Conservation (phyloP, 2,797 vertebrate genomes). For the Gymnodraco acuticeps region DNA sequence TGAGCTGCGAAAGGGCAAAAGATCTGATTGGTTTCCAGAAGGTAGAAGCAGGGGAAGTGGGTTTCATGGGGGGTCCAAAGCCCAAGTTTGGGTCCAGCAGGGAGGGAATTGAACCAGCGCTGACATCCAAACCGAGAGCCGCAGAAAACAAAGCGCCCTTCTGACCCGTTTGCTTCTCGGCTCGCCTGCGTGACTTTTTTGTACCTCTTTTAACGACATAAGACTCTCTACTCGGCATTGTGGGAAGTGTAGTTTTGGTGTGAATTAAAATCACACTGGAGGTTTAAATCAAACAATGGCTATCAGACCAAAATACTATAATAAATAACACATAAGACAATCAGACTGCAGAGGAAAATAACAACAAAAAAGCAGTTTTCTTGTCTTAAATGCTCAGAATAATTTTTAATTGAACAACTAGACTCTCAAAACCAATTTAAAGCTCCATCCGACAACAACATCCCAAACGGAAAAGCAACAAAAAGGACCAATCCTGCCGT, state of each 20-base stretch:
- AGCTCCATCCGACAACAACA: conserved; percentile 55
- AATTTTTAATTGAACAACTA: not conserved
- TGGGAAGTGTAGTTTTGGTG: conserved; percentile 21
- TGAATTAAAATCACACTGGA: conserved; percentile 9
- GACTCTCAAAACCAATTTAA: conserved; percentile 12
- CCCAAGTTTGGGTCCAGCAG: conserved; percentile 41
- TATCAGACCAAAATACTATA: conserved; percentile 6
- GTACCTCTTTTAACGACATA: conserved; percentile 82
- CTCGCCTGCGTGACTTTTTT: conserved; percentile 82
- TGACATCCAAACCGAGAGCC: conserved; percentile 87
- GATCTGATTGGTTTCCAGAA: conserved; percentile 98
- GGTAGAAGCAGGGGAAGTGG: conserved; percentile 85
- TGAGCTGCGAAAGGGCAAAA: conserved; percentile 99
- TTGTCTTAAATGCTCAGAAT: not conserved
- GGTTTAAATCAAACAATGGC: conserved; percentile 18
- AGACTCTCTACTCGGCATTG: conserved; percentile 92
- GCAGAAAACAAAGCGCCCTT: conserved; percentile 88
- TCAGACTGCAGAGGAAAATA: no score
- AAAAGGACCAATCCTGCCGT: conserved; percentile 42
- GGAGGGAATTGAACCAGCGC: conserved; percentile 57
- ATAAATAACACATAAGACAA: not conserved
- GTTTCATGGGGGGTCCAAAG: conserved; percentile 78
- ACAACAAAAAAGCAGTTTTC: no score
- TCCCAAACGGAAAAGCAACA: conserved; percentile 38
- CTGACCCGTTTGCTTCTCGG: conserved; percentile 86